Conservation (phyloP, 2,888 invertebrate genomes). For the Julus scanicus region DNA sequence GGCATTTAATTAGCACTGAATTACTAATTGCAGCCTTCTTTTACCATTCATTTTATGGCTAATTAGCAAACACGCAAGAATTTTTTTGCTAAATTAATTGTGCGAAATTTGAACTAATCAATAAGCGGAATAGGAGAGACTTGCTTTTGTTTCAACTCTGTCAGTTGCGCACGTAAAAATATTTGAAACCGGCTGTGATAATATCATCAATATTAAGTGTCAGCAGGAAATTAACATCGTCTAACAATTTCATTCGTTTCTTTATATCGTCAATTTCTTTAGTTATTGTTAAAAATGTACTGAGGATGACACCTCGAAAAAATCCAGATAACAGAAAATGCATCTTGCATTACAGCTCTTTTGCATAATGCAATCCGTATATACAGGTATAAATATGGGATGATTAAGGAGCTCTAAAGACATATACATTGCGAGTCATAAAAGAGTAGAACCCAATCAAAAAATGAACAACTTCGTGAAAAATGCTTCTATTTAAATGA, state of each 20-base stretch:
- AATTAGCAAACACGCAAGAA: neutral
- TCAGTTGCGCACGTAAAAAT: neutral
- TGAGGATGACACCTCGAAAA: neutral
- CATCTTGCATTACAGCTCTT: neutral
- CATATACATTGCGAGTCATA: too few species aligned
- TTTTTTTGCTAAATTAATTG: neutral
- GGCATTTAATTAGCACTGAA: neutral
- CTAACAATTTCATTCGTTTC: slow-evolving; percentile 13
- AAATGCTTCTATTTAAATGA: too few species aligned
- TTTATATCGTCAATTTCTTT: neutral
- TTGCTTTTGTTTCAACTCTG: neutral
- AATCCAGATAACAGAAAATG: neutral
- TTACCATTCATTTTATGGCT: neutral
- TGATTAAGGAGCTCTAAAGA: too few species aligned
- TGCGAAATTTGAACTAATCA: neutral
- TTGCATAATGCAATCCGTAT: too few species aligned
- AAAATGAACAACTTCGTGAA: too few species aligned
- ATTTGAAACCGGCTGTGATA: neutral
- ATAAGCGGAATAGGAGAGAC: neutral
- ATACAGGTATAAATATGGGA: too few species aligned
- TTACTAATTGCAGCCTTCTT: neutral
- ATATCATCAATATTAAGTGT: slow-evolving; percentile 19
- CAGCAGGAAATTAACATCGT: slow-evolving; percentile 30
- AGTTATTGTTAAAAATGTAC: neutral
- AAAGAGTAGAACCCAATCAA: too few species aligned